A percentile compares a stretch with the other conserved stretches of the same genome.
Conservation (phyloP, 2,888 invertebrate species). For the Neoascia interrupta region DNA sequence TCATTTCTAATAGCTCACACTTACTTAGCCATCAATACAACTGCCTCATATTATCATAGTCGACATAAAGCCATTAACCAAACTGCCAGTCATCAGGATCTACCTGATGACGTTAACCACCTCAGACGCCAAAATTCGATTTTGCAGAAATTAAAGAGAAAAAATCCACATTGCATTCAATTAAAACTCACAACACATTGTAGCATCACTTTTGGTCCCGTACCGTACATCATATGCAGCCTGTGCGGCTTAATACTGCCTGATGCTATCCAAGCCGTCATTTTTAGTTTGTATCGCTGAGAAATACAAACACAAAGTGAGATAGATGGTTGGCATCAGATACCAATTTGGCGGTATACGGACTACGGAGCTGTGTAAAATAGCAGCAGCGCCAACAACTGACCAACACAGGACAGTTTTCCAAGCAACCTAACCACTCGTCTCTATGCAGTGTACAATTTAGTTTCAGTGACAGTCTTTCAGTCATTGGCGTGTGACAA, state of each 20-base stretch:
- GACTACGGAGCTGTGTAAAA: constrained; percentile 25
- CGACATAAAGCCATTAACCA: constrained; percentile 47
- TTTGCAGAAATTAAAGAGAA: constrained; percentile 3
- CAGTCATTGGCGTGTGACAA: constrained; percentile 54
- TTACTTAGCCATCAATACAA: too few species aligned
- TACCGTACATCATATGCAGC: background rate
- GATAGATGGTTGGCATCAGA: constrained; percentile 53
- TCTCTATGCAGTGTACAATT: constrained; percentile 35
- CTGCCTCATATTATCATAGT: too few species aligned
- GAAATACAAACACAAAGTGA: constrained; percentile 28
- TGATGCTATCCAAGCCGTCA: background rate
- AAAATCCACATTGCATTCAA: constrained; percentile 29
- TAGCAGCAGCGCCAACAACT: background rate
- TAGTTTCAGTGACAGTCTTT: constrained; percentile 56
- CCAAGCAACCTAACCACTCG: constrained; percentile 7
- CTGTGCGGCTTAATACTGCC: constrained; percentile 3
- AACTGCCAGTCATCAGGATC: constrained; percentile 26
- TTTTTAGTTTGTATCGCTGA: too few species aligned
- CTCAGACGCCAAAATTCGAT: constrained; percentile 40
- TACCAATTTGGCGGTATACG: constrained; percentile 13
- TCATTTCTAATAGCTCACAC: too few species aligned
- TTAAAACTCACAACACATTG: constrained; percentile 32
- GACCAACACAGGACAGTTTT: too few species aligned
- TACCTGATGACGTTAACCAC: constrained; percentile 39
- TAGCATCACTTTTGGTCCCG: background rate